Evolutionary conservation across 2,888 invertebrate species (phyloP).

Genomic region (Leptinotarsa tumamoca): DNA sequence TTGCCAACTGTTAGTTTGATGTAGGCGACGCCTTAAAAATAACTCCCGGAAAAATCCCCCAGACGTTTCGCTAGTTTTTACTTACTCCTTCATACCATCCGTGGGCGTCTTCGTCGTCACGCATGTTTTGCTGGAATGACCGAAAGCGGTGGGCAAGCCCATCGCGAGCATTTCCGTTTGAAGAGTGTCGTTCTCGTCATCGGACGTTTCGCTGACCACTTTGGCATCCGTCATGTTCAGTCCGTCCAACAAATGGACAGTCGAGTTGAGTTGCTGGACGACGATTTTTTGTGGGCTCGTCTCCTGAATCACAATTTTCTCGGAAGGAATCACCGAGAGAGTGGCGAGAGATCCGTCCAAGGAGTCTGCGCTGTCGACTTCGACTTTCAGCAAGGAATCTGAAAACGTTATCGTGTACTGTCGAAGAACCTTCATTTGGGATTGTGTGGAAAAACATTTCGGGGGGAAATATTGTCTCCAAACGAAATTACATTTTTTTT

Average conservation of each 20-base stretch:
- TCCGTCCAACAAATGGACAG: conserved; percentile 38
- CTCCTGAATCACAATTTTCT: background rate
- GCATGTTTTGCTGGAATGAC: conserved; percentile 28
- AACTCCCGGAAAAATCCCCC: too few species aligned
- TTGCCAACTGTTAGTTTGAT: too few species aligned
- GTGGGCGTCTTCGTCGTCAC: conserved; percentile 15
- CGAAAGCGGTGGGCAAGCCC: conserved; percentile 61
- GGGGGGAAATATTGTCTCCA: too few species aligned
- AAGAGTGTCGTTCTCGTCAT: conserved; percentile 36
- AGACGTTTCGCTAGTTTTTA: background rate
- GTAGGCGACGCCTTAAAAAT: too few species aligned
- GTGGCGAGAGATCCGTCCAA: conserved; percentile 70
- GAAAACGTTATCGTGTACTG: background rate
- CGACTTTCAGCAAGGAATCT: conserved; percentile 19
- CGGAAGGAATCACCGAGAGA: background rate
- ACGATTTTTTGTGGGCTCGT: background rate
- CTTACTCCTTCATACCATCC: conserved; percentile 27
- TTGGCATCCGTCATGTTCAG: conserved; percentile 45
- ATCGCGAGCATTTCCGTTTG: conserved; percentile 54
- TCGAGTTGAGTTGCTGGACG: too few species aligned
- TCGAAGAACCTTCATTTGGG: background rate
- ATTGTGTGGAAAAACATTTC: too few species aligned
- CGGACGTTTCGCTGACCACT: conserved; percentile 60
- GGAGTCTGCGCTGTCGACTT: conserved; percentile 64
- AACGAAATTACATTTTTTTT: too few species aligned